Conservation (phyloP, 2,113 vertebrate species). For the Desmodus rotundus region DNA sequence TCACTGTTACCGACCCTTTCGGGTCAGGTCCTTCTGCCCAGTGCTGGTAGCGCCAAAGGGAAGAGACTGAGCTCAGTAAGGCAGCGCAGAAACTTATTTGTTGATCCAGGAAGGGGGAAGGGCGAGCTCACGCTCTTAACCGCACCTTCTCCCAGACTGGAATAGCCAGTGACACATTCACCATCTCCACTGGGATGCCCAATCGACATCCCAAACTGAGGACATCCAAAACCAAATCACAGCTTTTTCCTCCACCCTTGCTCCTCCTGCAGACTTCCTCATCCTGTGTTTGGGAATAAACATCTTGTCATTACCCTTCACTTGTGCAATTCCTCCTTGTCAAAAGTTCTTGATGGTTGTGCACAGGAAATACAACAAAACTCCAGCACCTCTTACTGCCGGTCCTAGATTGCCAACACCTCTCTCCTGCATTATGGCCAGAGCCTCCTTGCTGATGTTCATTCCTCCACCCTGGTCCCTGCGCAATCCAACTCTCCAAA, state of each 20-base stretch:
- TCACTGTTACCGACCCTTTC: too few species aligned
- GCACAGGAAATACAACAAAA: neutral
- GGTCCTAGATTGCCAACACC: rapidly evolving
- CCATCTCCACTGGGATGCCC: neutral
- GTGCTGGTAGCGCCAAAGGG: too few species aligned
- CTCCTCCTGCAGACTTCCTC: too few species aligned
- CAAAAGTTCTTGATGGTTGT: neutral
- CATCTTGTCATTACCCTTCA: neutral
- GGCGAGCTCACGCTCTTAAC: too few species aligned
- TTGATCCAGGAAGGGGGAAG: neutral
- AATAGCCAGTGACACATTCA: too few species aligned
- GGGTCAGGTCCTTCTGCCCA: neutral
- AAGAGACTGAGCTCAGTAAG: neutral
- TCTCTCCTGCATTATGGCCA: neutral
- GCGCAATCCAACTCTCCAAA: neutral
- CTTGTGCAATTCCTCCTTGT: neutral
- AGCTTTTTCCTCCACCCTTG: neutral
- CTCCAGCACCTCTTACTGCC: neutral
- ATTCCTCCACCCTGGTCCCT: too few species aligned
- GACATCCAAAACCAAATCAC: neutral
- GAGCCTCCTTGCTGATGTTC: neutral
- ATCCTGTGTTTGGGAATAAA: neutral
- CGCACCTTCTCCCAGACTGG: neutral
- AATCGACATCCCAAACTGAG: neutral
- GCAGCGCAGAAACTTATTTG: neutral